These are phyloP conservation scores for Lomographa bimaculata DNA, from an alignment of 2,888 invertebrate genomes.

Conservation along the genomic window DNA sequence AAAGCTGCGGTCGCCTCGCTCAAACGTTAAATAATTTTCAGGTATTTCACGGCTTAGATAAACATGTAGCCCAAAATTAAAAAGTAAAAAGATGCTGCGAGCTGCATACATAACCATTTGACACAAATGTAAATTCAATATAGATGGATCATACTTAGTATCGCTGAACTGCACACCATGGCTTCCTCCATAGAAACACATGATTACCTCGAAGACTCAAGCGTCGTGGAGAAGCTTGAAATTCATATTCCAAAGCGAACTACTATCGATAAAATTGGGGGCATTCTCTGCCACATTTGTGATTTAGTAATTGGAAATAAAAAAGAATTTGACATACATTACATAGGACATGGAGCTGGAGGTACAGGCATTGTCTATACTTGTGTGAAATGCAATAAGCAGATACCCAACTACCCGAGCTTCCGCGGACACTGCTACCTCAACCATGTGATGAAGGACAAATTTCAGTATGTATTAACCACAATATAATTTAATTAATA, in stretches of 20 bases:
- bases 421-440: slow-evolving; percentile 85
- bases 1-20: slow-evolving; percentile 16
- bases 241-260: slow-evolving; percentile 52
- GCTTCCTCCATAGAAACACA: slow-evolving; percentile 44
- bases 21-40: slow-evolving; percentile 43
- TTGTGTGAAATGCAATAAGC: slow-evolving; percentile 82
- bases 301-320: slow-evolving; percentile 74
- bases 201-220: slow-evolving; percentile 15
- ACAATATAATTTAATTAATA: not conserved
- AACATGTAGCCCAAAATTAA: slow-evolving; percentile 65
- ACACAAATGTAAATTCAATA: slow-evolving; percentile 52
- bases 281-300: slow-evolving; percentile 84
- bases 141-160: slow-evolving; percentile 72
- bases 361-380: slow-evolving; percentile 71
- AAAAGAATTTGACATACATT: slow-evolving; percentile 81
- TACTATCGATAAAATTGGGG: slow-evolving; percentile 72
- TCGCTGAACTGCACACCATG: slow-evolving; percentile 44
- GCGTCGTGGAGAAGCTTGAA: slow-evolving; percentile 19
- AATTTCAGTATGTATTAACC: slow-evolving; percentile 73
- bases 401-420: slow-evolving; percentile 78
- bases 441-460: slow-evolving; percentile 79
- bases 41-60: slow-evolving; percentile 44
- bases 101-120: slow-evolving; percentile 57
- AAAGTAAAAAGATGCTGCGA: slow-evolving; percentile 58
- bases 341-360: slow-evolving; percentile 59